A percentile compares a stretch with the other conserved stretches of the same genome.
phyloP scores from a whole-genome alignment of 2,797 vertebrate genomes.

The Pseudochirops corinnae region DNA sequence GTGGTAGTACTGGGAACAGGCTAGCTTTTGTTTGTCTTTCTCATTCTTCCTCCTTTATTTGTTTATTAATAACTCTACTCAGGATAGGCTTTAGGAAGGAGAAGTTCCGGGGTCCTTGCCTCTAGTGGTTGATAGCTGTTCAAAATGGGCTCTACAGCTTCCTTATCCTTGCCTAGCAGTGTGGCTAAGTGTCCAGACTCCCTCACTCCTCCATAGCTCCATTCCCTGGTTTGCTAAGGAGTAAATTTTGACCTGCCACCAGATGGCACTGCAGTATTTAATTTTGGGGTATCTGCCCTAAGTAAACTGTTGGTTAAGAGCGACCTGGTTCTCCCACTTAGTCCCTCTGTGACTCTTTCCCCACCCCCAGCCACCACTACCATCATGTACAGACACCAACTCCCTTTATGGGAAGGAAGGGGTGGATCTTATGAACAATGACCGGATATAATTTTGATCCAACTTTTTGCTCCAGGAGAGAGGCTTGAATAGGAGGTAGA shows the following conservation, averaged over 20 bases:
- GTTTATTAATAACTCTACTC: not conserved
- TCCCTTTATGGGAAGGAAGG: not conserved
- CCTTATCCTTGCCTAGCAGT: fast-evolving
- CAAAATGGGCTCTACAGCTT: not conserved
- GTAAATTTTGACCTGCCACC: not conserved
- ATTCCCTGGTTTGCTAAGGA: not conserved
- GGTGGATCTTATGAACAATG: conserved; percentile 56
- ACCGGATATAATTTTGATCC: not conserved
- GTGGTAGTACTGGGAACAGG: not conserved
- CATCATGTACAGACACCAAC: not conserved
- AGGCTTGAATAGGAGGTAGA: not conserved
- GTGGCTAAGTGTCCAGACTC: not conserved
- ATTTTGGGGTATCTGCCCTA: not conserved
- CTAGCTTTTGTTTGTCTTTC: not conserved
- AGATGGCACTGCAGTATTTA: not conserved
- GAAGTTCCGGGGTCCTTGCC: not conserved
- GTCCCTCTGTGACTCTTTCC: not conserved
- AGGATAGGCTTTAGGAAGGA: not conserved
- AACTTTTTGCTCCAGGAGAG: not conserved
- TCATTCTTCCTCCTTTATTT: not conserved
- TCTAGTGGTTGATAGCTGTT: not conserved
- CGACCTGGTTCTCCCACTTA: not conserved
- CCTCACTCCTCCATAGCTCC: too few species aligned
- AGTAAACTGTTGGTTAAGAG: not conserved
- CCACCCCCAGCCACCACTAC: not conserved